Conservation (phyloP, 2,888 invertebrate genomes). For the Platerodrilus igneus region DNA sequence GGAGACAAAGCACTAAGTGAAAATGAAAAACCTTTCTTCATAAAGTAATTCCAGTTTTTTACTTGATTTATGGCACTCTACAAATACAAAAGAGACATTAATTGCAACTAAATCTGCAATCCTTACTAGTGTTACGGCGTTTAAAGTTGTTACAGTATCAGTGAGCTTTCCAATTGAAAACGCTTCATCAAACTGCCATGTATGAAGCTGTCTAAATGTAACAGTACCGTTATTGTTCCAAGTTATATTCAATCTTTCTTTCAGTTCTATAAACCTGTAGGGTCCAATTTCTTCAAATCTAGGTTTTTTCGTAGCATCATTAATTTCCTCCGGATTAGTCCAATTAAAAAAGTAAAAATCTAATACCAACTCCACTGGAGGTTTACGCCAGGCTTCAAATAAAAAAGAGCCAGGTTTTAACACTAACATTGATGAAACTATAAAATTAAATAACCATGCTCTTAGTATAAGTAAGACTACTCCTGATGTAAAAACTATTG, state of each 20-base stretch:
- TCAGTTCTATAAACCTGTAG: constrained; percentile 62
- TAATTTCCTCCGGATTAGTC: constrained; percentile 68
- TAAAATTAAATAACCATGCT: constrained; percentile 19
- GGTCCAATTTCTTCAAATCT: constrained; percentile 57
- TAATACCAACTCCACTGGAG: constrained; percentile 58
- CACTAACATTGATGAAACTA: constrained; percentile 12
- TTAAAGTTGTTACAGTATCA: constrained; percentile 68
- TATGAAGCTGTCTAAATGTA: constrained; percentile 62
- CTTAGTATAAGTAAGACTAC: constrained; percentile 22
- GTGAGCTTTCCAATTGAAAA: constrained; percentile 63
- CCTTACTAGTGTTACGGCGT: constrained; percentile 75
- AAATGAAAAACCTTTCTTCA: constrained; percentile 57
- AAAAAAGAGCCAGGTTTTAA: constrained; percentile 13
- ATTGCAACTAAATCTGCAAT: no score
- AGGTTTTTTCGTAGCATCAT: constrained; percentile 53
- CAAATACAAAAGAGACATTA: no score
- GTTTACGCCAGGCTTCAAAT: constrained; percentile 67
- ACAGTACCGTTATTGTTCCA: constrained; percentile 73
- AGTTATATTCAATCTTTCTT: constrained; percentile 65
- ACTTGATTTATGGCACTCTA: constrained; percentile 58
- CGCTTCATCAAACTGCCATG: constrained; percentile 65
- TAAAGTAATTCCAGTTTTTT: constrained; percentile 55
- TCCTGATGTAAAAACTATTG: constrained; percentile 22
- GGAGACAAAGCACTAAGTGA: constrained; percentile 54
- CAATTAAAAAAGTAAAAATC: constrained; percentile 74